phyloP scores from a whole-genome alignment of 1,140 invertebrate genomes.

The Lordiphosa collinella region DNA sequence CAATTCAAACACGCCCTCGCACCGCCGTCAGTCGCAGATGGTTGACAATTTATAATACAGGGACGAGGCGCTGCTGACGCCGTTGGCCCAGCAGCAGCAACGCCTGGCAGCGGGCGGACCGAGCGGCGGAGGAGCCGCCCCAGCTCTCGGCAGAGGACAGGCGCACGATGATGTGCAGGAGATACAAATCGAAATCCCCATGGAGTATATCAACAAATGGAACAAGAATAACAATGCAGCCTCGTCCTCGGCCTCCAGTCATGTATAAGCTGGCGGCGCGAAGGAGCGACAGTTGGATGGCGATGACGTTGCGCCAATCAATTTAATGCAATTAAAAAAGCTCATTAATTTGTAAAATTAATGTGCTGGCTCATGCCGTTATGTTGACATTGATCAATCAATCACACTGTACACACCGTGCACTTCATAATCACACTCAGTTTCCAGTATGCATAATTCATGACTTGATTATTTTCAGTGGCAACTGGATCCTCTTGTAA shows the following conservation, averaged over 20 bases:
- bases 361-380: conserved; percentile 34
- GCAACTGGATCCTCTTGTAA: conserved; percentile 33
- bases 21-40: conserved; percentile 71
- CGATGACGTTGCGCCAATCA: conserved; percentile 40
- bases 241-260: conserved; percentile 57
- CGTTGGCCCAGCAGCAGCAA: conserved; percentile 62
- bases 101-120: conserved; percentile 47
- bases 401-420: too few relatives aligned
- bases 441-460: background rate
- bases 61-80: conserved; percentile 73
- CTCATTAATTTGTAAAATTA: conserved; percentile 64
- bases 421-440: background rate
- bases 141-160: background rate
- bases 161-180: conserved; percentile 64
- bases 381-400: conserved; percentile 55
- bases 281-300: conserved; percentile 5
- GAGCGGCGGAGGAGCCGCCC: conserved; percentile 16
- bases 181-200: conserved; percentile 77
- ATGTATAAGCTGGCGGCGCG: conserved; percentile 36
- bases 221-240: conserved; percentile 73
- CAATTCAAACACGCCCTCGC: conserved; percentile 70
- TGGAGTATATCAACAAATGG: conserved; percentile 78
- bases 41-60: conserved; percentile 80
- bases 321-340: conserved; percentile 70
- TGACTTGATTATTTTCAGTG: conserved; percentile 25